Evolutionary conservation across 1,140 invertebrate species (phyloP), one percentile per base, ranked within the genome.

Genomic region (Ridgeia piscesae): DNA sequence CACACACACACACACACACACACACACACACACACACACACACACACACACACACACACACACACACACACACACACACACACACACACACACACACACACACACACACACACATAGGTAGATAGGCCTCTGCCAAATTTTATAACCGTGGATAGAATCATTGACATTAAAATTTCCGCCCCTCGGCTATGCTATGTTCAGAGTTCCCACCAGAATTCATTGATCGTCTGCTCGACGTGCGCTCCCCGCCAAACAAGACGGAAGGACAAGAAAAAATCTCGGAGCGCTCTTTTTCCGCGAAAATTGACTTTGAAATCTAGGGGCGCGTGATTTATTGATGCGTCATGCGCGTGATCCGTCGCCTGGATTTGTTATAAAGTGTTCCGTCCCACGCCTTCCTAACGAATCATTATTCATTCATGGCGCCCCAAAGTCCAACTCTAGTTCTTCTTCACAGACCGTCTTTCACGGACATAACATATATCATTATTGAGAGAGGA

Each of bases 31-130:
- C n/a, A n/a, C n/a, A n/a, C n/a, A n/a, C n/a, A n/a, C n/a, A n/a
- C n/a, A n/a, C 4, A 42, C 42, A 42, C 42, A 42, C 42, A 11
- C 42, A 42, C n/a, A 27, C 89, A 90, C 89, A 27, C 89, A 90
- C 2, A 27, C 89, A 90, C 89, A 1, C 89, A 90, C 89, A 21
- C 89, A 90, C 89, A 27, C 89, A 90, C 89, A 33, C 89, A 90
- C 6, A 33, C 89, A 90, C 89, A 90, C n/a, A 90, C 89, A 89
- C 88, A 89, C 88, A 89, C 88, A 89, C 88, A 89, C 88, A 89
- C 88, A 89, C 88, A 89, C 88, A 42, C n/a, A 33, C 34, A 89
- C 17, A 89, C 34, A 6, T 89, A 89, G 4, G 17, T 89, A 89
- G 4, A 42, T 42, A 42, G 4, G 11, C 11, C 4, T 42, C 4